These are phyloP conservation scores for Crocidura indochinensis DNA, from an alignment of 2,797 vertebrate species.

Conservation along the genomic window DNA sequence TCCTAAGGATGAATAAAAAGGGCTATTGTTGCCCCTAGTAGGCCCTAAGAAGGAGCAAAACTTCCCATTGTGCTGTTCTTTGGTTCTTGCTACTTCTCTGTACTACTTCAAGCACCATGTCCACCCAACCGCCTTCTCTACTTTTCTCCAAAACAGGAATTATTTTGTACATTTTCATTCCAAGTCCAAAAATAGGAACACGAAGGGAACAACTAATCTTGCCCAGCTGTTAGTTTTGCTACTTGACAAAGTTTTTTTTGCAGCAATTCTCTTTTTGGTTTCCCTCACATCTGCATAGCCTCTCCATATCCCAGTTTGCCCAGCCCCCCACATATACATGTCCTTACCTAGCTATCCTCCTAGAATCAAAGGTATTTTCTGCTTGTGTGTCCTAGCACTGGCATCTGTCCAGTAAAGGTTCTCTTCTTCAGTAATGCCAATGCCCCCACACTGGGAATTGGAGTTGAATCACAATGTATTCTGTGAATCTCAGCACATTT, in stretches of 20 bases:
- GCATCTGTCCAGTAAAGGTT: background rate
- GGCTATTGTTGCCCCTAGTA: background rate
- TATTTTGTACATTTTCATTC: conserved; percentile 81
- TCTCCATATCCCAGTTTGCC: background rate
- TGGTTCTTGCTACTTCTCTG: background rate
- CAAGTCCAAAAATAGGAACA: conserved; percentile 83
- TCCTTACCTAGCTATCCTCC: conserved; percentile 32
- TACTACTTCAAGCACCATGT: conserved; percentile 26
- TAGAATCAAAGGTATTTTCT: conserved; percentile 40
- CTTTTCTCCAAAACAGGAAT: conserved; percentile 80
- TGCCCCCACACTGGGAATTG: too few relatives aligned
- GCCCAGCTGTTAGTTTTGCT: conserved; percentile 81
- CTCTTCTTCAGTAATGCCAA: background rate
- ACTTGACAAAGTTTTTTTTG: conserved; percentile 68
- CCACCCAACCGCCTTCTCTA: conserved; percentile 70
- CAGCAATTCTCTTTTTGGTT: conserved; percentile 67
- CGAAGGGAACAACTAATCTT: conserved; percentile 80
- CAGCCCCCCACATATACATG: background rate
- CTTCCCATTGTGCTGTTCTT: background rate
- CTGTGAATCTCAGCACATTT: background rate
- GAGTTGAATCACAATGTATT: background rate
- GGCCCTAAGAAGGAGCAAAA: background rate
- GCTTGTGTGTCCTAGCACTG: background rate
- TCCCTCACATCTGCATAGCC: conserved; percentile 68
- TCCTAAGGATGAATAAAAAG: background rate